phyloP scores from a whole-genome alignment of 2,797 vertebrate genomes.

The Myotis daubentonii region DNA sequence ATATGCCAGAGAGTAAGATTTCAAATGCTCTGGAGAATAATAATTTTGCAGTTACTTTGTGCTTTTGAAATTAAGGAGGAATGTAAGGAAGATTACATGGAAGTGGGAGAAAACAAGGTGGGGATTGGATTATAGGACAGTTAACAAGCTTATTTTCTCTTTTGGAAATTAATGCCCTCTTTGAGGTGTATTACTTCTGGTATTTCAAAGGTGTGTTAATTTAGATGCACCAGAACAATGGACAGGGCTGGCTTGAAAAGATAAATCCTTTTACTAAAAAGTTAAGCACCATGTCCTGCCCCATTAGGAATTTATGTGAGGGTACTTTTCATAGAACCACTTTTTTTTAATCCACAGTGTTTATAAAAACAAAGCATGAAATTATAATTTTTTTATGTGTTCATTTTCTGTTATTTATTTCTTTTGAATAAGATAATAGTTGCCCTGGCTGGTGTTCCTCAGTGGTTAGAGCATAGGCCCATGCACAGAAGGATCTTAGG shows the following conservation, averaged over 20 bases:
- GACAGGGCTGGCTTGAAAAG: neutral
- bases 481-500: too few relatives aligned
- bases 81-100: neutral
- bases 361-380: conserved; percentile 21
- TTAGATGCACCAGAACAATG: neutral
- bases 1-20: neutral
- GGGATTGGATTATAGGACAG: neutral
- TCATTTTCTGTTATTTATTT: neutral
- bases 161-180: neutral
- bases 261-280: neutral
- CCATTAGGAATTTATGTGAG: neutral
- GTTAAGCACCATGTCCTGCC: neutral
- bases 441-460: too few relatives aligned
- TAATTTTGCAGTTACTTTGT: neutral
- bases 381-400: neutral
- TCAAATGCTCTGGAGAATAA: neutral
- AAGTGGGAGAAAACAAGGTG: neutral
- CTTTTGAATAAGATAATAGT: neutral
- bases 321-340: neutral
- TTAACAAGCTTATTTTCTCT: neutral
- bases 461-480: too few relatives aligned
- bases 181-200: neutral
- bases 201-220: neutral
- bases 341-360: neutral
- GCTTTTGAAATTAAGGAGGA: neutral